Conservation (phyloP, 2,113 vertebrate genomes). For the Pungitius pungitius region DNA sequence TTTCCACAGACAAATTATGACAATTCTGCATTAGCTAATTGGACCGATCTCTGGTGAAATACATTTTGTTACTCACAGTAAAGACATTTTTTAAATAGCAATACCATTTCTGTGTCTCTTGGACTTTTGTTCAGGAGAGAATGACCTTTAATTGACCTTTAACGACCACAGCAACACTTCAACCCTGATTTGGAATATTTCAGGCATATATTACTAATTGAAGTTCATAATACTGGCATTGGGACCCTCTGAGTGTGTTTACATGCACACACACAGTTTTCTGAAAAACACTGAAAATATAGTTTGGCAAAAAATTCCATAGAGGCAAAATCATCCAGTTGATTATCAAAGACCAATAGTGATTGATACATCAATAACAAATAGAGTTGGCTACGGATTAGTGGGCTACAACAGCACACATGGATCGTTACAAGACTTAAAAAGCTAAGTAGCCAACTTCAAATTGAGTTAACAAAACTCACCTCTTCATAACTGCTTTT, state of each 20-base stretch:
- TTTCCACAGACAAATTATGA: background rate
- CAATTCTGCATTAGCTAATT: background rate
- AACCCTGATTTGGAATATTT: slow-evolving; percentile 5
- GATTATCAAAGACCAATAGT: slow-evolving; percentile 6
- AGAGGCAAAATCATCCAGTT: slow-evolving; percentile 18
- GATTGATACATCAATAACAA: slow-evolving; percentile 11
- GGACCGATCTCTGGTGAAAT: background rate
- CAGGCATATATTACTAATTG: slow-evolving; percentile 28
- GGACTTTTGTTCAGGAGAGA: background rate
- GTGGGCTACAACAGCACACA: background rate
- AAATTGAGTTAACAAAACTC: too few relatives aligned
- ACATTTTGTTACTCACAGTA: background rate
- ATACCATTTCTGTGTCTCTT: background rate
- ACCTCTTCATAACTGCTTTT: too few relatives aligned
- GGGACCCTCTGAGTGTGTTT: slow-evolving; percentile 45
- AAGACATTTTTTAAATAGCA: background rate
- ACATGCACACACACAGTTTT: slow-evolving; percentile 58
- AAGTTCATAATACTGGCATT: slow-evolving; percentile 51
- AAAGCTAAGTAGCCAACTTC: background rate
- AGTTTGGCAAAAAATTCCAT: slow-evolving; percentile 19
- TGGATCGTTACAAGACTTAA: background rate
- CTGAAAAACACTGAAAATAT: slow-evolving; percentile 14
- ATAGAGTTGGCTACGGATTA: background rate
- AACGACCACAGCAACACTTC: slow-evolving; percentile 20
- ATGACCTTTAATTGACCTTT: slow-evolving; percentile 2